Evolutionary conservation across 2,113 vertebrate species (phyloP).

Genomic region (Melospiza georgiana): DNA sequence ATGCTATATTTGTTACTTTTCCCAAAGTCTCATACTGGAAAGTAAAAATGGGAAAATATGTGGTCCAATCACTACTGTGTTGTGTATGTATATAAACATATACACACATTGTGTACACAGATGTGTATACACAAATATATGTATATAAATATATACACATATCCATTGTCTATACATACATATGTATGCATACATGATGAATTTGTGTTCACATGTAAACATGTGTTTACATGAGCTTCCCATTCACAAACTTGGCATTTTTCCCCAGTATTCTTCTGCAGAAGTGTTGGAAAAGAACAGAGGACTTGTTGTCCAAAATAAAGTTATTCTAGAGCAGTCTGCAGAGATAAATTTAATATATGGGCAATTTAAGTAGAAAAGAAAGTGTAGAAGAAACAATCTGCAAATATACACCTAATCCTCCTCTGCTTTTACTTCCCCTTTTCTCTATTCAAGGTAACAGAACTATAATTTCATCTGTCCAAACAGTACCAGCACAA

Average conservation of each 20-base stretch:
- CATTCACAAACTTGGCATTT: background rate
- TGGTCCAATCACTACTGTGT: background rate
- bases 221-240: background rate
- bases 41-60: background rate
- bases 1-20: background rate
- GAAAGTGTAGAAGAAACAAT: background rate
- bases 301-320: background rate
- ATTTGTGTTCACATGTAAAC: background rate
- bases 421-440: background rate
- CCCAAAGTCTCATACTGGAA: background rate
- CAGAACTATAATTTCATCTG: background rate
- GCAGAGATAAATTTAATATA: background rate
- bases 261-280: background rate
- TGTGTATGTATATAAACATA: fast-evolving
- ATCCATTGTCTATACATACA: background rate
- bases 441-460: background rate
- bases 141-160: background rate
- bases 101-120: fast-evolving
- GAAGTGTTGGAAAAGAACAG: background rate
- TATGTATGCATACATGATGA: background rate
- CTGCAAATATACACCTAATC: background rate
- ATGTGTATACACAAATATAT: background rate
- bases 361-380: background rate
- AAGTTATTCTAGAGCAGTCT: background rate
- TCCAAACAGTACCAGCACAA: background rate